Percentiles rank a stretch among this genome's conserved stretches.
Conservation (phyloP, 2,797 vertebrate genomes). For the Gila robusta region DNA sequence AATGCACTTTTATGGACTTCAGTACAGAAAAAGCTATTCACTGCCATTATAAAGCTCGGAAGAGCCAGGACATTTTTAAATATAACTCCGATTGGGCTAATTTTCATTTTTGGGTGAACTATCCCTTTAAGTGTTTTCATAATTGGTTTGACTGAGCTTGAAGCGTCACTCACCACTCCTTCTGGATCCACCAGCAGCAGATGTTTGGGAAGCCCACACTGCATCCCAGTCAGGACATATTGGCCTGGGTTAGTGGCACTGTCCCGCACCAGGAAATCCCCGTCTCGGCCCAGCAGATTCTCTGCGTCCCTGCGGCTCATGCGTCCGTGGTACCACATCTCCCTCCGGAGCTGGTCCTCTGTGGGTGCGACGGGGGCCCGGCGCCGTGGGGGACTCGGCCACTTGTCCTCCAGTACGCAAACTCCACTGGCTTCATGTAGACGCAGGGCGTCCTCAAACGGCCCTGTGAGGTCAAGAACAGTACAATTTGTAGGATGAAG, state of each 20-base stretch:
- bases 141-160: background rate
- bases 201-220: constrained; percentile 92
- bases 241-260: constrained; percentile 95
- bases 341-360: constrained; percentile 90
- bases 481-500: background rate
- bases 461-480: constrained; percentile 75
- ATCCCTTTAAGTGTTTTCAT: background rate
- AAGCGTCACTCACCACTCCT: constrained; percentile 88
- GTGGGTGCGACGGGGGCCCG: constrained; percentile 94
- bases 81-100: too few relatives aligned
- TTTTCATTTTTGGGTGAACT: too few relatives aligned
- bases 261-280: constrained; percentile 95
- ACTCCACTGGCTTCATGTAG: constrained; percentile 83
- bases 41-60: too few relatives aligned
- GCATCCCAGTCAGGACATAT: constrained; percentile 96
- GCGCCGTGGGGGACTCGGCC: constrained; percentile 91
- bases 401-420: constrained; percentile 85
- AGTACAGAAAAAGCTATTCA: too few relatives aligned
- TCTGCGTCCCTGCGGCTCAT: constrained; percentile 94
- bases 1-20: too few relatives aligned
- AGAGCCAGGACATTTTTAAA: too few relatives aligned
- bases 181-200: constrained; percentile 96
- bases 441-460: constrained; percentile 95
- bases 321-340: constrained; percentile 95
- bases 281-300: constrained; percentile 87